Evolutionary conservation across 1,140 invertebrate species (phyloP).

Genomic region (Nomia melanderi): DNA sequence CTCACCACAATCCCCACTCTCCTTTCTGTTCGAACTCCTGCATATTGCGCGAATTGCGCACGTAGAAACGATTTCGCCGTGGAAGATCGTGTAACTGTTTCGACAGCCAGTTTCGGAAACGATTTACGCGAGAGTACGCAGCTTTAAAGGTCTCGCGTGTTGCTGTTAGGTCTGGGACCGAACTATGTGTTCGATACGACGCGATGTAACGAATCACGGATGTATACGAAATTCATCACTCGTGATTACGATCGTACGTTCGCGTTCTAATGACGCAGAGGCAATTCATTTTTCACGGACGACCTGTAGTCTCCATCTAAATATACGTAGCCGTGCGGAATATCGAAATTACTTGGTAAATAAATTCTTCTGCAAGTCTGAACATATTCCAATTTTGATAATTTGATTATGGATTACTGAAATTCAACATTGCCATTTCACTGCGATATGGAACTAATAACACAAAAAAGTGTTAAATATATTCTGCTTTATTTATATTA

Average conservation of each 20-base stretch:
- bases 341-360: too few relatives aligned
- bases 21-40: constrained; percentile 9
- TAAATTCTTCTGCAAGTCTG: too few relatives aligned
- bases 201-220: constrained; percentile 6
- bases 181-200: background rate
- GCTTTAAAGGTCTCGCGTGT: constrained; percentile 1
- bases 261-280: background rate
- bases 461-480: too few relatives aligned
- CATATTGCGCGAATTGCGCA: constrained; percentile 39
- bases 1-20: background rate
- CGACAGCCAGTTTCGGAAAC: constrained; percentile 3
- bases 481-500: too few relatives aligned
- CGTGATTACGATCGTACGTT: constrained; percentile 23
- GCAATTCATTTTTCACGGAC: background rate
- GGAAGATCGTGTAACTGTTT: constrained; percentile 13
- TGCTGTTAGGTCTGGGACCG: background rate
- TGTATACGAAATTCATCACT: constrained; percentile 5
- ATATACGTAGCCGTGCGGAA: too few relatives aligned
- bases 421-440: too few relatives aligned
- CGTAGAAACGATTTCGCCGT: constrained; percentile 9
- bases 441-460: too few relatives aligned
- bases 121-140: constrained; percentile 9
- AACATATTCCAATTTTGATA: too few relatives aligned
- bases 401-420: too few relatives aligned
- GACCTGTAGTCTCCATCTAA: too few relatives aligned